Conservation (phyloP, 2,113 vertebrate species). For the Pseudolaguvia tuberculata region DNA sequence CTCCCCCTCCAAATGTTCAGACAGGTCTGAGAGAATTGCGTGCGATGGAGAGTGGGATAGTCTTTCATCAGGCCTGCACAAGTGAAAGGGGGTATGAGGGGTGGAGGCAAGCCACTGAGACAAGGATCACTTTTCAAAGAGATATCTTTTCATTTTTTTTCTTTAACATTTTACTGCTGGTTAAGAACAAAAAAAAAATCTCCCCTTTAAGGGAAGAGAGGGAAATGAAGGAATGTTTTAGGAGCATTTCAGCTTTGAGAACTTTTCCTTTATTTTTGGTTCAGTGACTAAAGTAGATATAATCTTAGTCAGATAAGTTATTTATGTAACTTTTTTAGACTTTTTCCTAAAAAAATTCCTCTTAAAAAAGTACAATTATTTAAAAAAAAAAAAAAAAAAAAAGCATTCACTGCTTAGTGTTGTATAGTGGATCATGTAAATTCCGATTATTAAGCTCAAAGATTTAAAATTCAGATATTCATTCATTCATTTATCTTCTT, state of each 20-base stretch:
- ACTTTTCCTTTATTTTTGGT: conserved; percentile 28
- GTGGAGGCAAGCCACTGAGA: conserved; percentile 48
- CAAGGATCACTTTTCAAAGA: conserved; percentile 67
- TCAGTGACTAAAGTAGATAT: conserved; percentile 56
- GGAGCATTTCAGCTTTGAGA: conserved; percentile 54
- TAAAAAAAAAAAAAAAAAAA: too few relatives aligned
- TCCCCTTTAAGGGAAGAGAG: conserved; percentile 40
- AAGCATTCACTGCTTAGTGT: too few relatives aligned
- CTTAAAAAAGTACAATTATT: too few relatives aligned
- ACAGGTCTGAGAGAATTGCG: conserved; percentile 53
- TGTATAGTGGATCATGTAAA: too few relatives aligned
- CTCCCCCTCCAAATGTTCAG: conserved; percentile 28
- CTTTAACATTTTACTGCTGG: conserved; percentile 57
- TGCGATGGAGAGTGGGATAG: conserved; percentile 58
- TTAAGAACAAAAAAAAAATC: conserved; percentile 45
- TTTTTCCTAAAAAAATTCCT: too few relatives aligned
- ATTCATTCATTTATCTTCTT: too few relatives aligned
- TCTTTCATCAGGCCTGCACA: conserved; percentile 65
- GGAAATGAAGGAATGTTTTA: conserved; percentile 53
- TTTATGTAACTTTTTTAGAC: conserved; percentile 16
- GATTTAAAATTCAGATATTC: not conserved
- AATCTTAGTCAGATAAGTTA: conserved; percentile 51
- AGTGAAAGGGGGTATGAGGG: conserved; percentile 49
- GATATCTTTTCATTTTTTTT: conserved; percentile 67
- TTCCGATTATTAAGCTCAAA: not conserved